Conservation (phyloP, 2,113 vertebrate genomes). For the Uria aalge region DNA sequence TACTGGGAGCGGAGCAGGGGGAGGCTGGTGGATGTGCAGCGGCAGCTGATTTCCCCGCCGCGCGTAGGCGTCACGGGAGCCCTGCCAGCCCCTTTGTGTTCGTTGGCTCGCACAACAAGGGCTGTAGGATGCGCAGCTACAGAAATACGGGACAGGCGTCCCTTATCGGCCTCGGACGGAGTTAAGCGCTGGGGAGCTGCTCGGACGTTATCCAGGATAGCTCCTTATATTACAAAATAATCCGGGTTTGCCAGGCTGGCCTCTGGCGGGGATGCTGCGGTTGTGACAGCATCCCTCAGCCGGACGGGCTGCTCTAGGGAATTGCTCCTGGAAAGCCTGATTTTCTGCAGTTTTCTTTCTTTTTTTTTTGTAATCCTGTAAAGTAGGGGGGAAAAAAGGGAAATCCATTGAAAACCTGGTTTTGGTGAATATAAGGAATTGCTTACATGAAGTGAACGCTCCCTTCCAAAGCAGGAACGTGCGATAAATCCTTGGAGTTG, state of each 20-base stretch:
- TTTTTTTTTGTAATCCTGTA: background rate
- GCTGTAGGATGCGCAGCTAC: background rate
- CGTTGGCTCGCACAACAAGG: background rate
- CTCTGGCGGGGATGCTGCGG: background rate
- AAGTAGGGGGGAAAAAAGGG: no score
- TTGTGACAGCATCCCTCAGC: fast-evolving
- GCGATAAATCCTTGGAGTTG: fast-evolving
- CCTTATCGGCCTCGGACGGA: background rate
- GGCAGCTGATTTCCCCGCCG: background rate
- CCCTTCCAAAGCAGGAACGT: background rate
- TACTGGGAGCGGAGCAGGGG: background rate
- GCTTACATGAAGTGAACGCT: fast-evolving
- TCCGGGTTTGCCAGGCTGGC: background rate
- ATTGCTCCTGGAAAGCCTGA: background rate
- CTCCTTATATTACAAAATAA: background rate
- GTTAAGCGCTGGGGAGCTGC: background rate
- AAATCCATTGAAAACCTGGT: background rate
- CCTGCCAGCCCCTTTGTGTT: constrained; percentile 23
- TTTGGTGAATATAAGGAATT: background rate
- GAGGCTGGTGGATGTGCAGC: background rate
- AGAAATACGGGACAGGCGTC: background rate
- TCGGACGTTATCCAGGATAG: background rate
- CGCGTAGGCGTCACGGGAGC: background rate
- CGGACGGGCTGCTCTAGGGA: background rate
- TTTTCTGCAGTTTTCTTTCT: background rate